Evolutionary conservation across 2,113 vertebrate genomes (phyloP).

Genomic region (Chloropsis cyanopogon): DNA sequence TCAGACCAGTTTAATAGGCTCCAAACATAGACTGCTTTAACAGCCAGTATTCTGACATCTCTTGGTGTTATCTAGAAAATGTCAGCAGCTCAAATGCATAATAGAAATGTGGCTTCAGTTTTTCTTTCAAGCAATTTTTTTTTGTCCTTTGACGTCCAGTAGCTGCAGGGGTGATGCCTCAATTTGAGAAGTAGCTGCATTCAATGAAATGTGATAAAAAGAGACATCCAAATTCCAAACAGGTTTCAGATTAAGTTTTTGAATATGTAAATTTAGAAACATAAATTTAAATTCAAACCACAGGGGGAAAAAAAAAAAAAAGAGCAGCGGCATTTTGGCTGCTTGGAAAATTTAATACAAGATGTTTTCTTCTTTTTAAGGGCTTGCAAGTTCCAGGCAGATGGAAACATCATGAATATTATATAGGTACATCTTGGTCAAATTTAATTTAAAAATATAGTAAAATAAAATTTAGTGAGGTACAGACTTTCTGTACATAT

Average conservation of each 20-base stretch:
- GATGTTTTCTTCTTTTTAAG: constrained; percentile 12
- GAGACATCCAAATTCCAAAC: constrained; percentile 26
- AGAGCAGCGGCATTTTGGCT: not conserved
- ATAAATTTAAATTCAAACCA: constrained; percentile 46
- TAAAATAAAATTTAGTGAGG: not conserved
- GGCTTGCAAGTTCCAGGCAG: not conserved
- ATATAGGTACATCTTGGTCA: not conserved
- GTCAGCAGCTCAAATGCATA: constrained; percentile 53
- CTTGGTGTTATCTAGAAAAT: constrained; percentile 60
- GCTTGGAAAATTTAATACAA: constrained; percentile 2
- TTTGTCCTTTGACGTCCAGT: constrained; percentile 45
- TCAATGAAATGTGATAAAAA: constrained; percentile 28
- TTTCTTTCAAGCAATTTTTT: constrained; percentile 24
- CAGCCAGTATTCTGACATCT: constrained; percentile 59
- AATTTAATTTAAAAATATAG: not conserved
- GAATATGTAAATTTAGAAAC: constrained; percentile 50
- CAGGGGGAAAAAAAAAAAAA: not conserved
- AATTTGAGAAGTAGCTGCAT: constrained; percentile 33
- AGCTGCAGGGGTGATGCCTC: constrained; percentile 45
- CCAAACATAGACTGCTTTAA: constrained; percentile 56
- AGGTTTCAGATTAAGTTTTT: constrained; percentile 23
- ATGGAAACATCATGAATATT: not conserved
- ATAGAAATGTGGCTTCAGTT: constrained; percentile 27
- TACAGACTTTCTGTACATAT: not conserved
- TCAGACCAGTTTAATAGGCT: constrained; percentile 35